These are phyloP conservation scores for Capricornis sumatraensis DNA, from an alignment of 2,113 vertebrate species.

Conservation along the genomic window DNA sequence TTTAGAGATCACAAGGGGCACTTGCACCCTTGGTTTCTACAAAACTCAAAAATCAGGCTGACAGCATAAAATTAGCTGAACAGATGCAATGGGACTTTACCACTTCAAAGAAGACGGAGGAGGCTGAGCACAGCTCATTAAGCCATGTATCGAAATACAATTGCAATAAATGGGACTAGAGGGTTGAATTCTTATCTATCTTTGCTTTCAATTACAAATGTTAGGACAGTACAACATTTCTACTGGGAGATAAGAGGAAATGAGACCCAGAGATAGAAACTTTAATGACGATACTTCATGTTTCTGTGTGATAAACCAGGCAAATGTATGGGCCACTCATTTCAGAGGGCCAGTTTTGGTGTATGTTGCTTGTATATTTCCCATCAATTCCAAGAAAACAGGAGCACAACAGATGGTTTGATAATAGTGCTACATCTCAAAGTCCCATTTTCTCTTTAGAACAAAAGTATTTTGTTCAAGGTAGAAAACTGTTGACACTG, in stretches of 20 bases:
- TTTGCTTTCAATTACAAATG: slow-evolving; percentile 42
- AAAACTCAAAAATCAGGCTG: slow-evolving; percentile 44
- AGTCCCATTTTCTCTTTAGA: background rate
- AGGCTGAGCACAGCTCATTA: slow-evolving; percentile 44
- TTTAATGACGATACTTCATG: slow-evolving; percentile 33
- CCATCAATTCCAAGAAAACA: background rate
- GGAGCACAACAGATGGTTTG: background rate
- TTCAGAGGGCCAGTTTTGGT: background rate
- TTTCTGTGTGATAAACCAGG: slow-evolving; percentile 36
- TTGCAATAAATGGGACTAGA: slow-evolving; percentile 39
- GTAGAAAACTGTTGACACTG: slow-evolving; percentile 18
- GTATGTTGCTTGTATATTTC: background rate
- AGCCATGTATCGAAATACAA: slow-evolving; percentile 49
- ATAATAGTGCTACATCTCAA: background rate
- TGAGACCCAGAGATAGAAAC: background rate
- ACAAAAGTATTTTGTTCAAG: background rate
- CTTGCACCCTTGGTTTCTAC: background rate
- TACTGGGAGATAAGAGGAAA: slow-evolving; percentile 37
- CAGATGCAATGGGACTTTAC: background rate
- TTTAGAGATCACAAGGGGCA: background rate
- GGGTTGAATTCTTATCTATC: slow-evolving; percentile 61
- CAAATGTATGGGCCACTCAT: background rate
- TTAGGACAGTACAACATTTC: slow-evolving; percentile 21
- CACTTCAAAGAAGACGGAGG: slow-evolving; percentile 47
- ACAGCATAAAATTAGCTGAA: slow-evolving; percentile 32